Conservation (phyloP, 2,888 invertebrate genomes). For the Pristionchus maxplancki region DNA sequence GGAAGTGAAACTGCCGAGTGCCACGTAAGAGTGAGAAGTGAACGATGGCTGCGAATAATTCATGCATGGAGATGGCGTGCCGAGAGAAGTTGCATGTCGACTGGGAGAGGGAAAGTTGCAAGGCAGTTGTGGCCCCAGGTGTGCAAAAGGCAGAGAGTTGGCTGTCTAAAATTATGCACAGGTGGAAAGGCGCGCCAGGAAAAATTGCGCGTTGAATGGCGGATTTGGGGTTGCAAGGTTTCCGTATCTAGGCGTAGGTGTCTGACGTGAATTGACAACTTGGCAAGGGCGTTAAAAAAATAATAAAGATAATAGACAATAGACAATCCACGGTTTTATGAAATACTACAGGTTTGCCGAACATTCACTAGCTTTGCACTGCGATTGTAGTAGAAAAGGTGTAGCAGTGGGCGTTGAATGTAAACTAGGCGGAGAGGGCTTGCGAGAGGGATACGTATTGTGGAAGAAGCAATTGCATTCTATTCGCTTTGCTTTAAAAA, state of each 20-base stretch:
- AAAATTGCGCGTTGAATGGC: background rate
- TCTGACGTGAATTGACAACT: too few relatives aligned
- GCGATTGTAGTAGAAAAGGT: too few relatives aligned
- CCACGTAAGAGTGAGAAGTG: conserved; percentile 2
- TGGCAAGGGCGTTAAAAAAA: too few relatives aligned
- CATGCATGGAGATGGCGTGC: conserved; percentile 21
- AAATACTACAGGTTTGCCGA: too few relatives aligned
- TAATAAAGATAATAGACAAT: too few relatives aligned
- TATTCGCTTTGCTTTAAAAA: background rate
- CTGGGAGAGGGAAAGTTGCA: background rate
- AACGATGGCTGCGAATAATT: background rate
- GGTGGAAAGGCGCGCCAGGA: background rate
- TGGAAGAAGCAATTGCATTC: background rate
- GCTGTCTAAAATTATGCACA: background rate
- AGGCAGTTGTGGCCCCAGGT: background rate
- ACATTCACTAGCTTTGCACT: too few relatives aligned
- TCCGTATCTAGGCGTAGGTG: background rate
- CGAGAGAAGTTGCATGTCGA: conserved; percentile 15
- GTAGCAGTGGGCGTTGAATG: too few relatives aligned
- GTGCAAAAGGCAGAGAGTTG: background rate
- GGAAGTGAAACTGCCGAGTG: background rate
- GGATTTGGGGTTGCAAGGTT: background rate
- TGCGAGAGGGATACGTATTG: background rate
- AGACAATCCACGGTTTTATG: too few relatives aligned
- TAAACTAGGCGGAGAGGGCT: background rate